Base-by-base conservation (phyloP, 2,797 vertebrate genomes). In the Pelobates cultripes region DNA sequence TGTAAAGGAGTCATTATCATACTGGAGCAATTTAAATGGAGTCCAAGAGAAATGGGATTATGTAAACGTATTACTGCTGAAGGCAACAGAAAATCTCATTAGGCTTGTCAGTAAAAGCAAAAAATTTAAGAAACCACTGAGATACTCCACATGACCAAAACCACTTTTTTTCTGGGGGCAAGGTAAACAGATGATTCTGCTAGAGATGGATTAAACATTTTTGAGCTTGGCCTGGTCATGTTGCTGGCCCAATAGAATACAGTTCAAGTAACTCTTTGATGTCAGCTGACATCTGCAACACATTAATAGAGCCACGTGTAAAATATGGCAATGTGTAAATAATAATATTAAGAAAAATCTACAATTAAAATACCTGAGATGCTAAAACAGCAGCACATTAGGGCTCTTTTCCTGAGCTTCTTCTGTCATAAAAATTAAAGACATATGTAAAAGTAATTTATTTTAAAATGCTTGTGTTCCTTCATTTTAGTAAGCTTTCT, bases 241-340 rank as follows among this genome's bases (percentile, higher is more conserved):
- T 14, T 57, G 13, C 4, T 57, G 55, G 13, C 14, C 14, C 7
- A 57, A 3, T 12, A 57, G 55, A 57, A 3, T 15, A 57, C 13
- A 57, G 4, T 12, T 12, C 9, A 57, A 12, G 9, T 57, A 57
- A 12, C 3, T 14, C 9, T 12, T 15, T 57, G 14, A 57, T 57
- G 13, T 12, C 55, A 57, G 7, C 13, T 57, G 55, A 57, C 55
- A 57, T 57, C 55, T 57, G 55, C 55, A 57, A 57, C 9, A 57
- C 86, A 42, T 64, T 64, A 64, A 64, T 17, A 4, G 17, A 64
- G n/a, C 61, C 61, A 64, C 61, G 17, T 64, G 61, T 28, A 64
- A 17, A 64, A 64, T 40, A 64, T 3, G 28, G 7, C 5, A 64
- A 64, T 10, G 28, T 64, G 61, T 64, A 64, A 64, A 64, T 64